Evolutionary conservation across 2,797 vertebrate genomes (phyloP).

Genomic region (Sciurus vulgaris): DNA sequence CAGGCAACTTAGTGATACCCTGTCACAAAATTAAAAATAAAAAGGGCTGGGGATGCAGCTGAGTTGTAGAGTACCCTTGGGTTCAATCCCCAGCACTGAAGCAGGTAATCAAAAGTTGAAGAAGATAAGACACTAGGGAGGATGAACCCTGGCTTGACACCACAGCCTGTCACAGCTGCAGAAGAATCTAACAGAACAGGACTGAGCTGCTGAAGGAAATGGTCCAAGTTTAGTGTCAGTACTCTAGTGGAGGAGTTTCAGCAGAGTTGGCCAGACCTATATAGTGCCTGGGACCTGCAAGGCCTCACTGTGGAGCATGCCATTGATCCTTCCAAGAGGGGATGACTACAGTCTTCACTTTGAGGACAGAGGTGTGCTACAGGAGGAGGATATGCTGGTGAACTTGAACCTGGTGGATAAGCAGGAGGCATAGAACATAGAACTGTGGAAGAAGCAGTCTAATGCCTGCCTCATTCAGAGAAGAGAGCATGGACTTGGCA

Average conservation of each 20-base stretch:
- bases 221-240: constrained; percentile 94
- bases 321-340: constrained; percentile 92
- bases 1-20: constrained; percentile 76
- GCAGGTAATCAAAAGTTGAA: constrained; percentile 29
- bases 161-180: constrained; percentile 91
- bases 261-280: constrained; percentile 89
- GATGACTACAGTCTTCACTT: constrained; percentile 91
- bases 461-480: constrained; percentile 93
- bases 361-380: constrained; percentile 93
- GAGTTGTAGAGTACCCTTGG: neutral
- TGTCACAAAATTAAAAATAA: constrained; percentile 59
- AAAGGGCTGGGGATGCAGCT: neutral
- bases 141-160: constrained; percentile 94
- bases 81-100: neutral
- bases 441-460: constrained; percentile 93
- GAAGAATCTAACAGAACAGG: constrained; percentile 94
- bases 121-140: constrained; percentile 92
- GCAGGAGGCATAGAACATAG: constrained; percentile 93
- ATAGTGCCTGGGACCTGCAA: constrained; percentile 90
- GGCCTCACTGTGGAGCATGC: constrained; percentile 93
- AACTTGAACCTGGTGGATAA: constrained; percentile 92
- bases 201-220: constrained; percentile 94
- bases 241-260: constrained; percentile 94
- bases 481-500: constrained; percentile 93
- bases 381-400: constrained; percentile 92